Evolutionary conservation across 30 jellyfish, hydroid and myxozoan genomes (phyloP), one percentile per base, ranked within the genome.

Genomic region (Aurelia aurita): DNA sequence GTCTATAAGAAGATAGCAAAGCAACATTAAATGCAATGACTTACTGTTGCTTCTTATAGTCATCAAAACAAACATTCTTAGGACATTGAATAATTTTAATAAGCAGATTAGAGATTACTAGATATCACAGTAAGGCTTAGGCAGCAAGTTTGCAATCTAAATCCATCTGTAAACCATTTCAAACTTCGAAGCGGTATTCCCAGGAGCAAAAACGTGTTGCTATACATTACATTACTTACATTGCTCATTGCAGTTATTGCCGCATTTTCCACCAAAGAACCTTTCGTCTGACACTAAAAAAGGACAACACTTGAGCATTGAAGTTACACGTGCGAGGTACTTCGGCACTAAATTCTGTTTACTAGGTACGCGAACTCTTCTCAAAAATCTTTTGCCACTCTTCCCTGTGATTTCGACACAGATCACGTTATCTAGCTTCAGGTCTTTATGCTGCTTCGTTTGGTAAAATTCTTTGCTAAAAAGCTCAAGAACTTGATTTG

Each of bases 381-480:
- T 58, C 21, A 94, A 83, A 61, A 94, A 94, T 20, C 99, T 68
- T 72, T 94, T 94, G 59, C 99, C 99, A 75, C 89, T 94, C 76
- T 94, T 94, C 45, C 97, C 99, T 5, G 97, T 94, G 55, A 94
- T 94, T 79, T 94, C 99, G 43, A 94, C 87, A 78, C 99, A 94
- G n/a, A 94, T 82, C 13, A 88, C 89, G 45, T 90, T 88, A 86
- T 94, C 99, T 44, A 94, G 84, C 80, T 94, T 94, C 74, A 94
- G 65, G 73, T 94, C 99, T 64, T 94, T 94, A 86, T 88, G 97
- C 81, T 85, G 94, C 72, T 94, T 94, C 59, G 99, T 89, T 74
- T 94, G 99, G 58, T 94, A 94, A 72, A 94, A 94, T 67, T 94
- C 99, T 79, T 96, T 88, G 90, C 99, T 94, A 84, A 94, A 94